A percentile compares a stretch with the other conserved stretches of the same genome.
Conservation (phyloP, 2,113 vertebrate species). For the Hiodon alosoides region DNA sequence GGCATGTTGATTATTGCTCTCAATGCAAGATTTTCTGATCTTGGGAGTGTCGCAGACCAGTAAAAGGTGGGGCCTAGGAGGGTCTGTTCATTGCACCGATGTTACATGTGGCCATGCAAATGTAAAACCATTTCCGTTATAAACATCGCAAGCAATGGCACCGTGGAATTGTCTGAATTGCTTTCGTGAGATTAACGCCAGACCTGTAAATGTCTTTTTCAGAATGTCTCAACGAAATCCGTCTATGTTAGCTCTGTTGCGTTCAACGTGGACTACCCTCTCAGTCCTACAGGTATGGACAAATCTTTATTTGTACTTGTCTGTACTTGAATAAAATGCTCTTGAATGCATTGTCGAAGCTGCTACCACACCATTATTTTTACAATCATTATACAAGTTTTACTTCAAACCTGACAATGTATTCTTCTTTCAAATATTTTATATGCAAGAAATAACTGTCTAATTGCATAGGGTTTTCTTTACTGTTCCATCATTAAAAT, state of each 20-base stretch:
- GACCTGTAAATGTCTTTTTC: constrained; percentile 13
- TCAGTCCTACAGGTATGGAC: constrained; percentile 35
- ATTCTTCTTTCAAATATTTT: constrained; percentile 14
- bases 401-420: background rate
- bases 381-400: background rate
- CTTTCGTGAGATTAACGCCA: background rate
- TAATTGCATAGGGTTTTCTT: background rate
- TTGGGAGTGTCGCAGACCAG: too few relatives aligned
- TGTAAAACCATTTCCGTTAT: too few relatives aligned
- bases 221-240: constrained; percentile 33
- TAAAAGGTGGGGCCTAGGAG: too few relatives aligned
- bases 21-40: too few relatives aligned
- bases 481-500: background rate
- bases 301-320: background rate
- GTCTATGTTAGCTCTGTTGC: constrained; percentile 39
- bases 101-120: too few relatives aligned
- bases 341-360: too few relatives aligned
- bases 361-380: background rate
- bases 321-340: background rate
- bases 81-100: too few relatives aligned
- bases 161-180: background rate
- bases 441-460: background rate
- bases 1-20: too few relatives aligned
- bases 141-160: too few relatives aligned
- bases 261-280: constrained; percentile 41